These are phyloP conservation scores for Eupsilia transversa DNA, from an alignment of 2,888 invertebrate genomes.

Conservation along the genomic window DNA sequence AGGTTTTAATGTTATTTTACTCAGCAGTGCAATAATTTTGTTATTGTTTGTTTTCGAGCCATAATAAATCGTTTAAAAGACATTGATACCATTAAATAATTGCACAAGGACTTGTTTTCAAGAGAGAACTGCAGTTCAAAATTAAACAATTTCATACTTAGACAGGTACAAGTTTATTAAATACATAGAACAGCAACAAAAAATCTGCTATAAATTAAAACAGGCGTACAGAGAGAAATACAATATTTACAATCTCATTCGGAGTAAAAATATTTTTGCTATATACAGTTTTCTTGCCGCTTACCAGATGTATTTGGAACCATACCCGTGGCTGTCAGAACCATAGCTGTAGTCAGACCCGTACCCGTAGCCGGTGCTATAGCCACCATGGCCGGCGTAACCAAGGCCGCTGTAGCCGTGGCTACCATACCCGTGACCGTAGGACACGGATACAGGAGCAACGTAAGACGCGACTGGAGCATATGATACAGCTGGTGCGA, in stretches of 20 bases:
- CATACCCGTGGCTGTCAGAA: conserved; percentile 28
- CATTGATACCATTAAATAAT: neutral
- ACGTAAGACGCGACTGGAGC: conserved; percentile 57
- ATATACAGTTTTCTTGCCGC: neutral
- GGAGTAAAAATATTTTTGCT: conserved; percentile 6
- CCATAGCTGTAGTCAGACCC: conserved; percentile 58
- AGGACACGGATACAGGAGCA: conserved; percentile 50
- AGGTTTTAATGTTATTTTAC: neutral
- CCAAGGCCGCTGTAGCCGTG: conserved; percentile 37
- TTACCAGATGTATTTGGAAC: conserved; percentile 76
- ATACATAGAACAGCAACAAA: conserved; percentile 41
- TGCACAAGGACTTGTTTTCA: conserved; percentile 4
- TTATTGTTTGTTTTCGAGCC: neutral
- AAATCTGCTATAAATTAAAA: conserved; percentile 54
- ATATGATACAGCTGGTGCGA: conserved; percentile 64
- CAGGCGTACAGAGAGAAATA: conserved; percentile 42
- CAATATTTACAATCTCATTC: conserved; percentile 51
- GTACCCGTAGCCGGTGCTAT: conserved; percentile 30
- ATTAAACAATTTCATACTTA: conserved; percentile 30
- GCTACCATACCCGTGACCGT: conserved; percentile 48
- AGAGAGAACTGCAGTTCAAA: conserved; percentile 7
- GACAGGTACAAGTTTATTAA: conserved; percentile 56
- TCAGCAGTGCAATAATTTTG: neutral
- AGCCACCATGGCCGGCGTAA: conserved; percentile 33
- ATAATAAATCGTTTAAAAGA: conserved; percentile 1